These are phyloP conservation scores for Apaloderma vittatum DNA, from an alignment of 2,113 vertebrate genomes.

Conservation along the genomic window DNA sequence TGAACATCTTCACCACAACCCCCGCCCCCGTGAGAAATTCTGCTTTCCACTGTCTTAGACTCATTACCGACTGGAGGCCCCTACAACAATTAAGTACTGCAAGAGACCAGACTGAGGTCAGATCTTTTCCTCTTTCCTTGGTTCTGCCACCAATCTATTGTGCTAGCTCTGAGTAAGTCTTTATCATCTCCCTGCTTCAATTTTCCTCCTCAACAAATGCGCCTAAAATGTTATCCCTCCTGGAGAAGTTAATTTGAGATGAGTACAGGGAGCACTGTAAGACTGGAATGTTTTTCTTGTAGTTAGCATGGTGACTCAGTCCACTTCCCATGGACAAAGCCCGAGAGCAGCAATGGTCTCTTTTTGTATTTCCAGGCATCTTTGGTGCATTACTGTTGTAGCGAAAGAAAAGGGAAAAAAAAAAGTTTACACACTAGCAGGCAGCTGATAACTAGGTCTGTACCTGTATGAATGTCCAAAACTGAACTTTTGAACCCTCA, in stretches of 20 bases:
- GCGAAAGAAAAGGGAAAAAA: neutral
- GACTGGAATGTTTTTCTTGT: conserved; percentile 62
- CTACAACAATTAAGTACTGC: conserved; percentile 67
- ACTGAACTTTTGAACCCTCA: neutral
- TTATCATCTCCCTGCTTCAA: conserved; percentile 69
- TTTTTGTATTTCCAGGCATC: conserved; percentile 39
- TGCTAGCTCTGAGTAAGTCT: conserved; percentile 66
- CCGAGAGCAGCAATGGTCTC: neutral
- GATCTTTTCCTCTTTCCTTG: conserved; percentile 61
- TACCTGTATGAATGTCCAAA: neutral
- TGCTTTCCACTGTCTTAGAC: conserved; percentile 69
- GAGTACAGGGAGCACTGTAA: conserved; percentile 63
- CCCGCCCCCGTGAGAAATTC: conserved; percentile 69
- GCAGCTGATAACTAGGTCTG: neutral
- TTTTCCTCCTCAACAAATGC: conserved; percentile 74
- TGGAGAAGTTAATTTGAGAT: conserved; percentile 73
- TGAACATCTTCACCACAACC: conserved; percentile 75
- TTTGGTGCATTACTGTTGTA: neutral
- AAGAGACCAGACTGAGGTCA: conserved; percentile 71
- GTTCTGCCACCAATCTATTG: conserved; percentile 69
- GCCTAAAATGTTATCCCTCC: conserved; percentile 65
- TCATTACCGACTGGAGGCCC: conserved; percentile 72
- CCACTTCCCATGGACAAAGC: conserved; percentile 69
- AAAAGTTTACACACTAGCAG: neutral
- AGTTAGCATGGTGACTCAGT: conserved; percentile 60